Evolutionary conservation across 2,797 vertebrate species (phyloP).

Genomic region (Babyrousa celebensis): DNA sequence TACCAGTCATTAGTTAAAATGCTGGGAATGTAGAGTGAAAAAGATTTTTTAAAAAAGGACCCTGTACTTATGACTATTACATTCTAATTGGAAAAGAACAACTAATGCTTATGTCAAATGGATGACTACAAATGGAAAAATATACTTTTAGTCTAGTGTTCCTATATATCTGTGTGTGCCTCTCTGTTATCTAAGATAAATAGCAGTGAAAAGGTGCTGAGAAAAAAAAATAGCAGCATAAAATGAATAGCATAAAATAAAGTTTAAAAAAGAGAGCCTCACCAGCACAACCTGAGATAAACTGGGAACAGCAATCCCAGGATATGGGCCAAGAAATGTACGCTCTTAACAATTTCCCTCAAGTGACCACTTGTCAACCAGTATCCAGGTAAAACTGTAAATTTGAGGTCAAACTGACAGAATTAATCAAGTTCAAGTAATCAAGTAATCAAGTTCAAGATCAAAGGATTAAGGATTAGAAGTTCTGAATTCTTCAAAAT

Average conservation of each 20-base stretch:
- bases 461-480: neutral
- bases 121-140: neutral
- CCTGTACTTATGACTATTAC: neutral
- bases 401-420: neutral
- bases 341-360: neutral
- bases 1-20: neutral
- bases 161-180: no score
- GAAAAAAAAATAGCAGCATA: neutral
- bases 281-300: neutral
- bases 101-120: neutral
- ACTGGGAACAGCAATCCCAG: neutral
- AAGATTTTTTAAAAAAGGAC: neutral
- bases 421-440: neutral
- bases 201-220: neutral
- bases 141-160: neutral
- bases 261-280: neutral
- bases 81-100: neutral
- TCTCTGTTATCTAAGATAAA: neutral
- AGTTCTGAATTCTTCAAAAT: no score
- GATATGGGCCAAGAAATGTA: neutral
- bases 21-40: neutral
- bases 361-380: neutral
- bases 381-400: neutral
- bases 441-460: neutral
- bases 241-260: neutral